A percentile compares a stretch with the other conserved stretches of the same genome.
Conservation (phyloP, 2,888 invertebrate genomes). For the Tortrix viridana region DNA sequence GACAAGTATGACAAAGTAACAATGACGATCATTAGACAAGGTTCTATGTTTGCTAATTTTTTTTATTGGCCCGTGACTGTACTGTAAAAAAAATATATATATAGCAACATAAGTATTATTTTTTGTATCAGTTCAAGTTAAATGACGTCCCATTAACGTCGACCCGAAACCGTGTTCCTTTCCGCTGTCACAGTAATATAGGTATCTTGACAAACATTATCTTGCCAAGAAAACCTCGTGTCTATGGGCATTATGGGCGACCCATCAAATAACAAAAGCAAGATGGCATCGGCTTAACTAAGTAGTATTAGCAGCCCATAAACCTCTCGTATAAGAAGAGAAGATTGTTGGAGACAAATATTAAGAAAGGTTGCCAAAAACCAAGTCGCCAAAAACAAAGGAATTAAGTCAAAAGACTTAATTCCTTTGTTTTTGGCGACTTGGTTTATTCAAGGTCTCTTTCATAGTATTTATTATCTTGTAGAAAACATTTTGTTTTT, state of each 20-base stretch:
- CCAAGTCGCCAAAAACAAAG: constrained; percentile 19
- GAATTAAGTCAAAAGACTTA: constrained; percentile 1
- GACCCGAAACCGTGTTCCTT: constrained; percentile 4
- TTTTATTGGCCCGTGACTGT: too few relatives aligned
- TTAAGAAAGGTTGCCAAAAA: constrained; percentile 11
- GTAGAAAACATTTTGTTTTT: too few relatives aligned
- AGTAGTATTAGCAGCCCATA: constrained; percentile 16
- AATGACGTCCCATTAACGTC: constrained; percentile 8
- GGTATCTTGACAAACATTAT: constrained; percentile 9
- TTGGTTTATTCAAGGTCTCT: constrained; percentile 8
- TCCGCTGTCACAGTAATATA: constrained; percentile 11
- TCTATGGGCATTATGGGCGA: not conserved
- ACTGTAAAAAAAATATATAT: too few relatives aligned
- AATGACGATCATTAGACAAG: too few relatives aligned
- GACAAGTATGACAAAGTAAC: too few relatives aligned
- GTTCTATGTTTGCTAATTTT: too few relatives aligned
- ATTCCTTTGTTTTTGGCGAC: constrained; percentile 18
- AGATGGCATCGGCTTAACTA: constrained; percentile 16
- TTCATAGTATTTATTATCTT: too few relatives aligned
- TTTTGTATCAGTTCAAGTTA: constrained; percentile 17
- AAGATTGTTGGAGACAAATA: constrained; percentile 17
- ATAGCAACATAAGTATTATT: not conserved
- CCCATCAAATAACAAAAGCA: constrained; percentile 6
- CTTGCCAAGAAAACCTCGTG: constrained; percentile 13
- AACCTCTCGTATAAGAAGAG: constrained; percentile 21